phyloP scores from a whole-genome alignment of 1,140 invertebrate species.

The Popillia japonica region DNA sequence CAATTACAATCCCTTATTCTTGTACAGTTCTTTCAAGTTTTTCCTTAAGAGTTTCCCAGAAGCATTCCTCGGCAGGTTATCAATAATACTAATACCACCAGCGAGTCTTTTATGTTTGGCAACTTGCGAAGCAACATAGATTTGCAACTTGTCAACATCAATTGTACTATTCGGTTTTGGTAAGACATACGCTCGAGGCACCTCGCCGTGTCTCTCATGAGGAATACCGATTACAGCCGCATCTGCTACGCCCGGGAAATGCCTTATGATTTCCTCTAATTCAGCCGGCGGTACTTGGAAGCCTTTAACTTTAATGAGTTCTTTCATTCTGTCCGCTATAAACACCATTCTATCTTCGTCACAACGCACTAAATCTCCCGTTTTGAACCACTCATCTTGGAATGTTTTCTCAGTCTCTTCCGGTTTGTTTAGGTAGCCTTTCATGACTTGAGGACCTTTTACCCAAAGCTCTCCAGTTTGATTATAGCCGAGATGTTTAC shows the following conservation, averaged over 20 bases:
- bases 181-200: conserved; percentile 78
- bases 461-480: conserved; percentile 72
- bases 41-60: conserved; percentile 65
- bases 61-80: conserved; percentile 71
- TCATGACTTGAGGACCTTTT: conserved; percentile 75
- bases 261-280: conserved; percentile 81
- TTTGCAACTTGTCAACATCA: conserved; percentile 57
- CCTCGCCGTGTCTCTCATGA: conserved; percentile 75
- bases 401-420: conserved; percentile 72
- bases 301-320: conserved; percentile 86
- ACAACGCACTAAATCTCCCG: conserved; percentile 77
- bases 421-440: conserved; percentile 76
- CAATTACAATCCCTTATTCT: background rate
- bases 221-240: conserved; percentile 86
- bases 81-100: conserved; percentile 62
- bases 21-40: background rate
- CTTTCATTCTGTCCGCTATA: conserved; percentile 81
- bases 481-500: conserved; percentile 62
- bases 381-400: conserved; percentile 77
- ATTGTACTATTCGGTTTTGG: conserved; percentile 49
- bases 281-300: conserved; percentile 87
- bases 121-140: conserved; percentile 56
- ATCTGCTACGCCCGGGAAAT: conserved; percentile 78
- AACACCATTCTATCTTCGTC: conserved; percentile 71
- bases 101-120: conserved; percentile 60